Evolutionary conservation across 2,888 invertebrate genomes (phyloP).

Genomic region (Camponotus fellah): DNA sequence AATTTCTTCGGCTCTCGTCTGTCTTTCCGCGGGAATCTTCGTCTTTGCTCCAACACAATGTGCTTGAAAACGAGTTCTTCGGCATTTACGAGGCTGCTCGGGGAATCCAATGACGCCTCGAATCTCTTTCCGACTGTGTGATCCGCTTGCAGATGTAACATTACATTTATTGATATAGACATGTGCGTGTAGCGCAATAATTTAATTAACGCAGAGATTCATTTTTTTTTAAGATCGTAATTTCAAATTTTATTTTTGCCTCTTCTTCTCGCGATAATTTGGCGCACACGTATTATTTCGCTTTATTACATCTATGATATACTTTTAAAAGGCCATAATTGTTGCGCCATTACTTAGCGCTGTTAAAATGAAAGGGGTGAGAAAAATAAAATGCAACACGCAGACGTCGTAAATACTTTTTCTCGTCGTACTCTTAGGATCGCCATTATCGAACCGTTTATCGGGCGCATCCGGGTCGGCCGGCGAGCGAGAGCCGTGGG

Average conservation of each 20-base stretch:
- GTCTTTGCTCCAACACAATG: conserved; percentile 53
- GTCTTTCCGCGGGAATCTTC: conserved; percentile 67
- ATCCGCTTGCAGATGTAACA: conserved; percentile 22
- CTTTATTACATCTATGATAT: conserved; percentile 6
- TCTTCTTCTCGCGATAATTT: not conserved
- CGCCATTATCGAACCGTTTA: conserved; percentile 52
- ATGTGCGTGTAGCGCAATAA: not conserved
- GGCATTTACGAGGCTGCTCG: conserved; percentile 57
- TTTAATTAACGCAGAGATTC: not conserved
- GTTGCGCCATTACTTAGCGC: conserved; percentile 31
- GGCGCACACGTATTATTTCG: not conserved
- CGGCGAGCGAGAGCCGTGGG: conserved; percentile 53
- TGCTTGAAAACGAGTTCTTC: conserved; percentile 52
- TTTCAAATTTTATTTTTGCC: not conserved
- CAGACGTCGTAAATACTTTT: conserved; percentile 52
- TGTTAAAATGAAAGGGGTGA: conserved; percentile 12
- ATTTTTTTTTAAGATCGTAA: not conserved
- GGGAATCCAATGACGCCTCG: conserved; percentile 27
- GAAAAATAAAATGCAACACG: conserved; percentile 38
- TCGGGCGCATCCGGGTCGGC: conserved; percentile 53
- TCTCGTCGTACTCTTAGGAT: conserved; percentile 12
- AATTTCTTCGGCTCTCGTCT: conserved; percentile 62
- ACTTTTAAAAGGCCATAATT: conserved; percentile 23
- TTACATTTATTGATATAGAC: conserved; percentile 8
- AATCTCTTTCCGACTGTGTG: not conserved